Evolutionary conservation across 2,113 vertebrate species (phyloP), one percentile per base, ranked within the genome.

Genomic region (Pheucticus melanocephalus): DNA sequence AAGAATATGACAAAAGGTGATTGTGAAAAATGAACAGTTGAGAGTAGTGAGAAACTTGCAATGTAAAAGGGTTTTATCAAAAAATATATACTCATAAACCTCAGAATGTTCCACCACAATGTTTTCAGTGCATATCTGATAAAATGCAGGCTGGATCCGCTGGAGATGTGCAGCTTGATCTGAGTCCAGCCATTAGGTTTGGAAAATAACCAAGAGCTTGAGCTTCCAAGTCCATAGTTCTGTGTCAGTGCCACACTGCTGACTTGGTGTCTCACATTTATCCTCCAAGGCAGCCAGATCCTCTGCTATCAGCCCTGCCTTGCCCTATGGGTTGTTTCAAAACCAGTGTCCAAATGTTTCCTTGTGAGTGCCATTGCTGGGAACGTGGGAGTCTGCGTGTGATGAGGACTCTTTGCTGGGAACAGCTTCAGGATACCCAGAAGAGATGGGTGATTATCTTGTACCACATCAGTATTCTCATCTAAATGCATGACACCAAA

Each of bases 351-450:
- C 70, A 63, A 61, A 83, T n/a, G 37, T 53, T 82, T 68, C 54
- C 50, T 63, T 92, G 19, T 28, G 24, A 75, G 25, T 25, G 33
- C 44, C 11, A 3, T 19, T 68, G 53, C 53, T 92, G 61, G 35
- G 22, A 65, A 48, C 6, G 20, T 42, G 21, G 7, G 25, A 40
- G 13, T 72, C 44, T 60, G 23, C 0, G 0, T 81, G n/a, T 69
- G 89, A 77, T 44, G 40, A 83, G 72, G 10, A 69, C 27, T 75
- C 28, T 63, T 53, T 80, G n/a, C 40, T 33, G 7, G 30, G 17
- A 90, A 71, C 70, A 68, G 23, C 20, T 63, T 86, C 42, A 66
- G 39, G 44, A 64, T 23, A 45, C 27, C 35, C 47, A 75, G 71
- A 82, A 79, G 35, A 30, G 39, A 21, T 20, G 18, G 15, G 6